Conservation (phyloP, 2,113 vertebrate genomes). For the Acrocephalus arundinaceus region DNA sequence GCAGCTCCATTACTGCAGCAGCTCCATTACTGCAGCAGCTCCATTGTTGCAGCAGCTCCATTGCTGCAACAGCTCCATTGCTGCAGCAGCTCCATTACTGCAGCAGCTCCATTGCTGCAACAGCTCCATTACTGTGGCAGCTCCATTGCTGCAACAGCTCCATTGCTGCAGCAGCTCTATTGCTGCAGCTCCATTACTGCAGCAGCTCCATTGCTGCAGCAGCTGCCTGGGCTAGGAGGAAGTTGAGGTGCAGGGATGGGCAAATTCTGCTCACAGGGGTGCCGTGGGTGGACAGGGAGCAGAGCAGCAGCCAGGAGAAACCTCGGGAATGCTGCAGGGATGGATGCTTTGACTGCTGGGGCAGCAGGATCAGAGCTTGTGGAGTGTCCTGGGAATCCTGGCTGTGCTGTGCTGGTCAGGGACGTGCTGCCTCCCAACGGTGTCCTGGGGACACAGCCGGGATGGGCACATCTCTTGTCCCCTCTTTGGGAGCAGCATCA, state of each 20-base stretch:
- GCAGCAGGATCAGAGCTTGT: too few relatives aligned
- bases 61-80: too few relatives aligned
- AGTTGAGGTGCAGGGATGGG: not conserved
- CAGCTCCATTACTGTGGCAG: too few relatives aligned
- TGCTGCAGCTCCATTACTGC: too few relatives aligned
- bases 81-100: too few relatives aligned
- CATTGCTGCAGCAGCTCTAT: not conserved
- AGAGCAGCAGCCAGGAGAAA: not conserved
- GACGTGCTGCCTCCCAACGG: rapidly evolving
- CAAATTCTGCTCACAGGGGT: rapidly evolving
- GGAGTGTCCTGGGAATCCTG: rapidly evolving
- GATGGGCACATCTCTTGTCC: rapidly evolving
- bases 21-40: too few relatives aligned
- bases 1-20: too few relatives aligned
- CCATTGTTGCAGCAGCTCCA: too few relatives aligned
- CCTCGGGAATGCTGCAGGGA: not conserved
- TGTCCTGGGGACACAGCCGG: not conserved
- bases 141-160: too few relatives aligned
- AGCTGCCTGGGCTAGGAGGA: not conserved
- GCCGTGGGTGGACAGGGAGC: not conserved
- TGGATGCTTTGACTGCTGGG: not conserved
- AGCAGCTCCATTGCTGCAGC: not conserved
- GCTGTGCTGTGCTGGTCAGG: rapidly evolving
- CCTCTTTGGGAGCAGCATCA: not conserved
- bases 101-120: too few relatives aligned